Conservation (phyloP, 2,113 vertebrate species). For the Oceanodroma tethys region DNA sequence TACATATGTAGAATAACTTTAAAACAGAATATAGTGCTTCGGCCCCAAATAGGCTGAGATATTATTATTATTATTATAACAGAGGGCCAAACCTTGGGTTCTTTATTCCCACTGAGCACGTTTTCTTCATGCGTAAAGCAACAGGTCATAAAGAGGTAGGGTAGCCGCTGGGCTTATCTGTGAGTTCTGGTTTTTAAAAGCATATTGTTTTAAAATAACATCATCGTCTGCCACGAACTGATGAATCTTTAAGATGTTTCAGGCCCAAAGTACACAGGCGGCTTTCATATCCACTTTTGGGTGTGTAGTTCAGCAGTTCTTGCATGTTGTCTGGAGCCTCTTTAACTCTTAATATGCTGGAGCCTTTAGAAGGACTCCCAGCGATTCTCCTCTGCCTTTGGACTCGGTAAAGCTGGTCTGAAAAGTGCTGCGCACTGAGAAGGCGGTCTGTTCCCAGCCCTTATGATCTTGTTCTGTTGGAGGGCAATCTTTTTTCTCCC, state of each 20-base stretch:
- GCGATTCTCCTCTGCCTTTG: neutral
- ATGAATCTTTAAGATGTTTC: neutral
- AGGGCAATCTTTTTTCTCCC: slow-evolving; percentile 56
- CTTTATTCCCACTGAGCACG: neutral
- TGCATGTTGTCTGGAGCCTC: neutral
- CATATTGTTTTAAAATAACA: neutral
- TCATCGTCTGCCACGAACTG: neutral
- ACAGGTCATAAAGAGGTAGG: neutral
- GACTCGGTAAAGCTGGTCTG: neutral
- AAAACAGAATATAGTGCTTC: neutral
- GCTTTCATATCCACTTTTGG: neutral
- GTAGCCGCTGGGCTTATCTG: neutral
- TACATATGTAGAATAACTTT: neutral
- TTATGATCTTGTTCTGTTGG: slow-evolving; percentile 57
- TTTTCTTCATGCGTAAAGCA: neutral
- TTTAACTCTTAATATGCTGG: neutral
- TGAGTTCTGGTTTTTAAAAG: neutral
- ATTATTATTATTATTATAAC: neutral
- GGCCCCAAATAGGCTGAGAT: neutral
- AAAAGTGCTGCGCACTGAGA: neutral
- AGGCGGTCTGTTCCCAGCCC: neutral
- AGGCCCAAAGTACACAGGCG: neutral
- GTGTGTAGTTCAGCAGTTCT: neutral
- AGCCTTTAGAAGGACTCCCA: neutral
- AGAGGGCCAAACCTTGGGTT: neutral